These are phyloP conservation scores for Pogonomyrmex barbatus DNA, from an alignment of 1,140 invertebrate species.

Conservation along the genomic window DNA sequence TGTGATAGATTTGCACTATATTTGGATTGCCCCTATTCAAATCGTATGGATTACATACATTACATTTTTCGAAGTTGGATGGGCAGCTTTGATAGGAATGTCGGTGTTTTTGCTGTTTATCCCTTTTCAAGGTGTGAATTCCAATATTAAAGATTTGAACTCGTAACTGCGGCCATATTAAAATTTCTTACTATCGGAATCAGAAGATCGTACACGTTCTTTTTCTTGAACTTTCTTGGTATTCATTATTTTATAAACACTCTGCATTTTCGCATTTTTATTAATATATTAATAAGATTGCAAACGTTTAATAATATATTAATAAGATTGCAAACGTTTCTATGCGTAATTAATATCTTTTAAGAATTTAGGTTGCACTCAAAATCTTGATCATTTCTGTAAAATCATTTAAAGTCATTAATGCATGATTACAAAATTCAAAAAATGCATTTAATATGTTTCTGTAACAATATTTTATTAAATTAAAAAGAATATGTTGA, in stretches of 20 bases:
- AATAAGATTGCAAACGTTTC: too few species aligned
- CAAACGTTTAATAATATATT: not conserved
- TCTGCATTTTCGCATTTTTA: not conserved
- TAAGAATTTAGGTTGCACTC: too few species aligned
- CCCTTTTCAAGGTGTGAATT: slow-evolving; percentile 90
- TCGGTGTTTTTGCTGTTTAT: slow-evolving; percentile 92
- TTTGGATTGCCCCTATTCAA: slow-evolving; percentile 94
- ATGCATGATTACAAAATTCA: not conserved
- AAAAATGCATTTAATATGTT: not conserved
- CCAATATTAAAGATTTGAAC: too few species aligned
- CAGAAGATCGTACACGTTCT: too few species aligned
- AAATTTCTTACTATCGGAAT: too few species aligned
- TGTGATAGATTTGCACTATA: slow-evolving; percentile 90
- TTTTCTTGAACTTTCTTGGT: too few species aligned
- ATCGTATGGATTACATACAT: slow-evolving; percentile 91
- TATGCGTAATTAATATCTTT: too few species aligned
- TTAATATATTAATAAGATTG: not conserved
- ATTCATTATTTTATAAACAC: too few species aligned
- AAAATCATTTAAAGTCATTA: too few species aligned
- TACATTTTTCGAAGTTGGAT: slow-evolving; percentile 91
- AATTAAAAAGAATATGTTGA: not conserved
- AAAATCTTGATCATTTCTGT: too few species aligned
- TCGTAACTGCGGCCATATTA: too few species aligned
- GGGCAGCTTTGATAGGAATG: slow-evolving; percentile 92
- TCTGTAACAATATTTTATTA: not conserved